phyloP scores from a whole-genome alignment of 2,113 vertebrate genomes.

The Hyperopisus bebe region DNA sequence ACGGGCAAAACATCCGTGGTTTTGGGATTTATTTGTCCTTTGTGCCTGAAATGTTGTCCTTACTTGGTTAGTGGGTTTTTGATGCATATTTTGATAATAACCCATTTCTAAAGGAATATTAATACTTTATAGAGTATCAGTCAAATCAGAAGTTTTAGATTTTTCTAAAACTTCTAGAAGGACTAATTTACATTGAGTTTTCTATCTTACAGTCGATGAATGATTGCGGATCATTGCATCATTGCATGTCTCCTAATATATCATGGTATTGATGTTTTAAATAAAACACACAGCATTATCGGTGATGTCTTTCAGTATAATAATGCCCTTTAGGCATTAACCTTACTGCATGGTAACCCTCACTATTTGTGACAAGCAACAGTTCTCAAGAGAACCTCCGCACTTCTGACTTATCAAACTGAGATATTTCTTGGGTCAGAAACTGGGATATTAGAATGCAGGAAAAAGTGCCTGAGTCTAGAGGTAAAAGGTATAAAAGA shows the following conservation, averaged over 20 bases:
- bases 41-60: neutral
- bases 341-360: neutral
- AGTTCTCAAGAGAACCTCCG: neutral
- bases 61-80: neutral
- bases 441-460: neutral
- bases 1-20: neutral
- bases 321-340: neutral
- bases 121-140: neutral
- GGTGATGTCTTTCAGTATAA: neutral
- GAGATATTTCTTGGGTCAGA: neutral
- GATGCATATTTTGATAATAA: neutral
- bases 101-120: neutral
- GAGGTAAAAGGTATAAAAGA: neutral
- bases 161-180: neutral
- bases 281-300: neutral
- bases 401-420: neutral
- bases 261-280: neutral
- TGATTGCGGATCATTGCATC: neutral
- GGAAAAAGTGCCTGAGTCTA: neutral
- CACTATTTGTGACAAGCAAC: neutral
- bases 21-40: neutral
- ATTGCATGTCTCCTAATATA: neutral
- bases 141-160: neutral
- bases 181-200: constrained; percentile 4
- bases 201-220: neutral